phyloP scores from a whole-genome alignment of 2,113 vertebrate species.

The Megaceryle maxima region DNA sequence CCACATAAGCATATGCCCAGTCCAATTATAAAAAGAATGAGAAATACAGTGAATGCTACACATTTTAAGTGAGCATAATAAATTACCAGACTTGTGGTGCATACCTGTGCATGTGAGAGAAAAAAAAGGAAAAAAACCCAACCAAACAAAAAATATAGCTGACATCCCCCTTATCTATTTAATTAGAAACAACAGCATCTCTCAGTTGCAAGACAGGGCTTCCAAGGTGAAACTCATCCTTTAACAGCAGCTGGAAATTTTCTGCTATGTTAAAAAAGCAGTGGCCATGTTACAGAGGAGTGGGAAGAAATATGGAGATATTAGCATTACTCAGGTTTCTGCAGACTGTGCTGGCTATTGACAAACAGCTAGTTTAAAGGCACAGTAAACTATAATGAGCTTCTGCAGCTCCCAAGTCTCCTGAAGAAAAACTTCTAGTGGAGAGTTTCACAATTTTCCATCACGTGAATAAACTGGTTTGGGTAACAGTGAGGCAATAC shows the following conservation, averaged over 20 bases:
- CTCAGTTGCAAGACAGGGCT: not conserved
- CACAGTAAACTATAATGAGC: not conserved
- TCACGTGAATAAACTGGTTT: constrained; percentile 34
- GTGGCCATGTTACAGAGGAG: not conserved
- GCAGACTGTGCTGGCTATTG: not conserved
- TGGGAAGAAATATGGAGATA: not conserved
- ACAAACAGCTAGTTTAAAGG: not conserved
- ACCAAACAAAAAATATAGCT: not conserved
- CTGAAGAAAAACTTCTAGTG: not conserved
- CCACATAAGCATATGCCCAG: constrained; percentile 74
- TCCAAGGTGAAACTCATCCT: not conserved
- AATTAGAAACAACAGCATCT: not conserved
- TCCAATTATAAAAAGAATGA: constrained; percentile 66
- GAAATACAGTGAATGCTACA: constrained; percentile 4
- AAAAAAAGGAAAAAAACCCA: not conserved
- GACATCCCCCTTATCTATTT: not conserved
- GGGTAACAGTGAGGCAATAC: constrained; percentile 36
- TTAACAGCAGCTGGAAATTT: not conserved
- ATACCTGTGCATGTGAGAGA: not conserved
- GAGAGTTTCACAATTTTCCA: constrained; percentile 48
- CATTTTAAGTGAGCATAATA: constrained; percentile 24
- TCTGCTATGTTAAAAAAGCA: not conserved
- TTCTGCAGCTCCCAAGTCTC: not conserved
- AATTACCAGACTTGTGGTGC: not conserved
- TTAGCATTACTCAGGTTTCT: not conserved